These are phyloP conservation scores for Terrapene triunguis DNA, from an alignment of 2,113 vertebrate genomes.

Conservation along the genomic window DNA sequence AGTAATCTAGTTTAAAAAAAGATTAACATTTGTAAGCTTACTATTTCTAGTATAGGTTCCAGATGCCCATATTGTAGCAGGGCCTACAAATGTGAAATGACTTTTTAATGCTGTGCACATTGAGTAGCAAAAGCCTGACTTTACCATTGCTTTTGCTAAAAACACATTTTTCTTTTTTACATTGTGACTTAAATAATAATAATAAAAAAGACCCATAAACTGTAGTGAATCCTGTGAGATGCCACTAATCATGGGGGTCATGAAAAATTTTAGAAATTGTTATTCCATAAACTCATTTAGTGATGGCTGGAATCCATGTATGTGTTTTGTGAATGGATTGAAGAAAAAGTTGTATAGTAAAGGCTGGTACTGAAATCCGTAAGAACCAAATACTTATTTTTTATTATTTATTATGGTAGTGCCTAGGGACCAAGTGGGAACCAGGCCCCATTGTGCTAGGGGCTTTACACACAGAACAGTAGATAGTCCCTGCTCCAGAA, in stretches of 20 bases:
- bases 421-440: background rate
- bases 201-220: background rate
- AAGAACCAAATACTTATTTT: background rate
- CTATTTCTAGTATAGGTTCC: background rate
- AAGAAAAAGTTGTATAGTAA: background rate
- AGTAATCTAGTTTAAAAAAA: slow-evolving; percentile 24
- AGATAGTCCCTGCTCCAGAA: background rate
- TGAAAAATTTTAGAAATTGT: background rate
- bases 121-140: background rate
- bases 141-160: background rate
- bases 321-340: background rate
- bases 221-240: background rate
- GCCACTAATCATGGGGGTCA: background rate
- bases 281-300: background rate
- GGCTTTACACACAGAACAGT: background rate
- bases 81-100: background rate
- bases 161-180: background rate
- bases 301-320: background rate
- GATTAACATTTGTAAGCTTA: background rate
- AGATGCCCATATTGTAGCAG: background rate
- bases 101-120: background rate
- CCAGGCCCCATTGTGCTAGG: background rate
- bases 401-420: background rate
- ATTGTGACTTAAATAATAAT: background rate
- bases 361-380: background rate